Base-by-base conservation (phyloP, 2,888 invertebrate genomes). In the Yponomeuta plumbellus region DNA sequence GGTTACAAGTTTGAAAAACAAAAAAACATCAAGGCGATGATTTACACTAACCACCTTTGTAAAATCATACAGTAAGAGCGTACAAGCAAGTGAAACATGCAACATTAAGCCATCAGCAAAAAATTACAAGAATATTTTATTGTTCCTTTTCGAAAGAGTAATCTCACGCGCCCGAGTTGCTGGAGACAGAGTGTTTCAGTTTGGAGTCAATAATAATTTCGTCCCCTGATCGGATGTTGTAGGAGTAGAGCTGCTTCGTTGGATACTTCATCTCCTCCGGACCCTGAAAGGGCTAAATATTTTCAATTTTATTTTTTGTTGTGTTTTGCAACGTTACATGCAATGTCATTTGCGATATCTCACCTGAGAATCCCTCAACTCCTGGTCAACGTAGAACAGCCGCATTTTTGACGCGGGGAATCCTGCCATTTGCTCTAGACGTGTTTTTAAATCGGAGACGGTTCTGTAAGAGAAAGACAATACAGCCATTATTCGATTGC, bases 211-310 rank as follows among this genome's bases (percentile, higher is more conserved):
- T 95, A 71, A 97, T 96, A 75, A 98, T 97, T 85, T 97, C 97
- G 84, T 97, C 97, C 13, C 97, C 97, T 68, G 96, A 95, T 71
- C 95, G 92, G 69, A 98, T 96, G 85, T 97, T 97, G 88, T 97
- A 97, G 69, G 97, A 96, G 84, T 97, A 97, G 23, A 98, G 92
- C 82, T 96, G 96, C 80, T 97, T 97, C 75, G 95, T 95, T 2
- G 97, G 96, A 77, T 94, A 97, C 74, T 94, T 94, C 96, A 98
- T 96, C 83, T 97, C 96, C 82, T 97, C 97, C 0, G 97, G 96
- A 22, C 96, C 97, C 85, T 90, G 86, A 69, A 84, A 84, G 71
- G 59, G 64, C 17, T 56, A 74, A 70, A 64, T 22, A 58, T 34
- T 34, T 34, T 34, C 34, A 34, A 8, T 34, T 26, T 61, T 62